Base-by-base conservation (phyloP, 1,140 invertebrate genomes). In the Pinna nobilis region DNA sequence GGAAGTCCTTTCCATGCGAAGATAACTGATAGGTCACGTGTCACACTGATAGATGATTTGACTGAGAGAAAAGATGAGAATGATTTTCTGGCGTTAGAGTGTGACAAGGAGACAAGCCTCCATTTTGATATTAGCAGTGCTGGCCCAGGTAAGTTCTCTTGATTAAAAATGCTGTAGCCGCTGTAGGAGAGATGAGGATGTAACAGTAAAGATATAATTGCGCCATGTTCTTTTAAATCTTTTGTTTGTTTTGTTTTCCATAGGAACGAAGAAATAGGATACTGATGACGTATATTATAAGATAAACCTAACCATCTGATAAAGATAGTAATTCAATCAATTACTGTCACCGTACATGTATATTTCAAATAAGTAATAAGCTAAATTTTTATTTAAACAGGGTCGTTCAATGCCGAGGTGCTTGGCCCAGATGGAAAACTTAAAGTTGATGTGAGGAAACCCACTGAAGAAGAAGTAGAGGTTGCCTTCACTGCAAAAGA, bases 1-100 rank as follows among this genome's bases (percentile, higher is more conserved):
- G 94, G 93, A 25, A 94, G 92, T 70, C 94, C 94, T 0, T 94
- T 93, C 89, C 91, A 92, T 77, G 92, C 93, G 1, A 90, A 91
- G 70, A 92, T 95, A 33, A 91, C 94, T 3, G 93, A 95, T 82
- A 91, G 91, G 1, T 85, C 90, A 35, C 93, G 92, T 82, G 96
- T 90, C 11, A 77, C 75, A 51, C 65, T 87, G 15, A 70, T 89
- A 41, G 87, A 87, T 67, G 86, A 87, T 0, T 96, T 96, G 94
- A 92, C 93, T 6, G 88, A 87, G 90, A 91, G 71, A 86, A 92
- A 94, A 44, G 94, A 95, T 84, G 92, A 94, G 25, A 91, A 94
- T 39, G 94, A 87, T 68, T 80, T 93, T 25, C 89, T 98, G 2
- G 93, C 93, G 65, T 90, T 97, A 6, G 84, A 82, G 25, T 85